Evolutionary conservation across 2,888 invertebrate genomes (phyloP), one percentile per base, ranked within the genome.

Genomic region (Andrena praecox): DNA sequence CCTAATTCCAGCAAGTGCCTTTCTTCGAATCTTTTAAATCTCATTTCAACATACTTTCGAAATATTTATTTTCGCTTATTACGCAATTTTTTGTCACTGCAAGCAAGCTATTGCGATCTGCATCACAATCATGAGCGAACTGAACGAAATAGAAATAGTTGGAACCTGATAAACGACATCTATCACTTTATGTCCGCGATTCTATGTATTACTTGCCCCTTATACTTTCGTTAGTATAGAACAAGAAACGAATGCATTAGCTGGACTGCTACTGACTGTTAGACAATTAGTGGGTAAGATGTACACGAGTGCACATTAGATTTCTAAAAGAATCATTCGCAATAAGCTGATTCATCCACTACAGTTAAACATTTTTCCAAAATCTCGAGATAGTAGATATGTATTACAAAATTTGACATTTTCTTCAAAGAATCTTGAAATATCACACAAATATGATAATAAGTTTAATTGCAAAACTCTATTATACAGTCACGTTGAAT

Each of bases 111-210:
- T 56, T 67, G 12, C 29, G 54, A 56, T 24, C 64, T 33, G 54
- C 70, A 78, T 62, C 33, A 10, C 16, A 24, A n/a, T 29, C 59
- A 59, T 64, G 24, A 72, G 71, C 73, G 59, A 77, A 60, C 60
- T 77, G 77, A 86, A 86, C 88, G 87, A 87, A 87, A 87, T 87
- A 87, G 87, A 87, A 82, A 87, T 87, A 86, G 88, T 87, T 87
- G 77, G 48, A 62, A 79, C 50, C 60, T 56, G 42, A 74, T 80
- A 85, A 54, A 79, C 62, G 66, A 76, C 80, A 85, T 63, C 50
- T 74, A 24, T 71, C 52, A 74, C 62, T 82, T 62, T 12, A 31
- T 71, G 64, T 79, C 77, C 72, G 75, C 72, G 86, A 64, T 79
- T 73, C 33, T 67, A 48, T 48, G 64, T 5, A 27, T 68, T 20